Evolutionary conservation across 1,140 invertebrate species (phyloP).

Genomic region (Phymastichus coffea): DNA sequence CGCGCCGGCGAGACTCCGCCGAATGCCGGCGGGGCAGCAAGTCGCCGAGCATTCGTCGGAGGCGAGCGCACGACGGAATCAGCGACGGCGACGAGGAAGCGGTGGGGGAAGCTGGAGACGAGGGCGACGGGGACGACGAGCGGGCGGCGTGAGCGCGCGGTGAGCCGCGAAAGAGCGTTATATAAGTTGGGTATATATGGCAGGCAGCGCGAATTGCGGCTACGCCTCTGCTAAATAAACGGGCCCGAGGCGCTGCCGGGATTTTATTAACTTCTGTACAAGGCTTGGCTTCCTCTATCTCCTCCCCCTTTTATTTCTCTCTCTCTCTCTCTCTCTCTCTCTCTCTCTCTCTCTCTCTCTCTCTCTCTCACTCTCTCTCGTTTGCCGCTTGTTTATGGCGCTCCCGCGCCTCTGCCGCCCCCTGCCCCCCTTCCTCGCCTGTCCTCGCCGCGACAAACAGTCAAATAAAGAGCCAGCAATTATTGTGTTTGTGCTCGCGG

Average conservation of each 20-base stretch:
- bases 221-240: constrained; percentile 57
- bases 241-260: constrained; percentile 46
- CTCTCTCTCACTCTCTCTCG: constrained; percentile 29
- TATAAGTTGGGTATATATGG: too few relatives aligned
- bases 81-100: too few relatives aligned
- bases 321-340: background rate
- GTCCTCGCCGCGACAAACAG: constrained; percentile 43
- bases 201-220: constrained; percentile 36
- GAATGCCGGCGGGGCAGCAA: too few relatives aligned
- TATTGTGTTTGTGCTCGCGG: constrained; percentile 50
- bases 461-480: constrained; percentile 57
- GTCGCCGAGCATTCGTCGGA: too few relatives aligned
- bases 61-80: too few relatives aligned
- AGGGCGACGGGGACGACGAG: too few relatives aligned
- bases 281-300: constrained; percentile 34
- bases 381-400: constrained; percentile 33
- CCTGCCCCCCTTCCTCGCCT: too few relatives aligned
- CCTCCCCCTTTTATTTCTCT: background rate
- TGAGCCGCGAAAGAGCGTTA: too few relatives aligned
- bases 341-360: background rate
- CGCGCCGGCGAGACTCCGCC: too few relatives aligned
- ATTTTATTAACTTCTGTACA: constrained; percentile 58
- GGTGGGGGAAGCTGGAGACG: too few relatives aligned
- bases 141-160: too few relatives aligned
- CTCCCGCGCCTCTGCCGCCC: too few relatives aligned